These are phyloP conservation scores for Sarcophaga carnaria DNA, from an alignment of 2,888 invertebrate genomes.

Conservation along the genomic window DNA sequence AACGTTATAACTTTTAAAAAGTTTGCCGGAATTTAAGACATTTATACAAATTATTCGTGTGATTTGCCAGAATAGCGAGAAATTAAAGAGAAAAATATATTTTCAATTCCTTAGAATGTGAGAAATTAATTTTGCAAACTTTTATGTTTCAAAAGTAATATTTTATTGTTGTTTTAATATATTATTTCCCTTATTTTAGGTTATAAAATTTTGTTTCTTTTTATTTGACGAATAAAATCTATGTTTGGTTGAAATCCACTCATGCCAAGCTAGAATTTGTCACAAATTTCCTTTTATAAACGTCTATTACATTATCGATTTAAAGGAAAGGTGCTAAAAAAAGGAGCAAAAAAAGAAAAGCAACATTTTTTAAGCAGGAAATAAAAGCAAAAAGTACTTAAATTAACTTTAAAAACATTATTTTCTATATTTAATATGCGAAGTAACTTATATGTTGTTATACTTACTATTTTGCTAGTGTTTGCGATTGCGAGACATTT, in stretches of 20 bases:
- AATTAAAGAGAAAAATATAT: too few relatives aligned
- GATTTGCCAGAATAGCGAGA: too few relatives aligned
- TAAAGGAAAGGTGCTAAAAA: neutral
- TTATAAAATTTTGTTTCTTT: neutral
- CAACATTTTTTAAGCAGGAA: too few relatives aligned
- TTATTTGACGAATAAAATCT: neutral
- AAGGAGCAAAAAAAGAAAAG: neutral
- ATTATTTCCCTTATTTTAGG: too few relatives aligned
- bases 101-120: too few relatives aligned
- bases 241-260: neutral
- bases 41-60: too few relatives aligned
- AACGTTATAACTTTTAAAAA: neutral
- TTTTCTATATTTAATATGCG: slow-evolving; percentile 56
- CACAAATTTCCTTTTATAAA: too few relatives aligned
- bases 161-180: neutral
- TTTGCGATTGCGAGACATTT: slow-evolving; percentile 64
- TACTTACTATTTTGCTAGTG: slow-evolving; percentile 33
- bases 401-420: slow-evolving; percentile 17
- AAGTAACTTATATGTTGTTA: slow-evolving; percentile 33
- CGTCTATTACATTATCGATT: too few relatives aligned
- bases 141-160: neutral
- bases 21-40: neutral
- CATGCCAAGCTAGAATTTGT: neutral
- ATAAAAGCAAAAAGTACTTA: neutral
- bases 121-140: neutral